Conservation (phyloP, 2,797 vertebrate species). For the Pseudochromis fuscus region DNA sequence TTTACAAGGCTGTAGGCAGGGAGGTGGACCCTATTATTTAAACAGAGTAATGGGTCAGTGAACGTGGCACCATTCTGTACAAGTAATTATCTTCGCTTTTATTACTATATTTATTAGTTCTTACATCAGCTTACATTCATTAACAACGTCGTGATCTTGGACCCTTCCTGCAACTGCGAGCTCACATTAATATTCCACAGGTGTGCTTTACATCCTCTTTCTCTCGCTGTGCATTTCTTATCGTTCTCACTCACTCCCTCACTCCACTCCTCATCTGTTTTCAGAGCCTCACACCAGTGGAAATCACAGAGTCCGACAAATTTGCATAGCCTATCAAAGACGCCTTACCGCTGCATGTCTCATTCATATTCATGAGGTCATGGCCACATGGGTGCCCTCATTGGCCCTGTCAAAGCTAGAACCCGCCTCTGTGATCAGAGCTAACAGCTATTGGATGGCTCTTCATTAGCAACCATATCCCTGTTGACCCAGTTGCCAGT, state of each 20-base stretch:
- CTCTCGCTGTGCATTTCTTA: not conserved
- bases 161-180: slow-evolving; percentile 5
- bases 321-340: slow-evolving; percentile 73
- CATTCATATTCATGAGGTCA: slow-evolving; percentile 74
- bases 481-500: slow-evolving; percentile 49
- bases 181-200: slow-evolving; percentile 53
- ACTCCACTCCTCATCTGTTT: slow-evolving; percentile 52
- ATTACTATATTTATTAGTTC: slow-evolving; percentile 28
- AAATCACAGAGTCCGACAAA: slow-evolving; percentile 63
- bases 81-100: slow-evolving; percentile 24
- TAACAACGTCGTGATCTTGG: slow-evolving; percentile 30
- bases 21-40: slow-evolving; percentile 12
- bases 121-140: slow-evolving; percentile 31
- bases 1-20: not conserved
- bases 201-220: slow-evolving; percentile 20
- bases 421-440: slow-evolving; percentile 67
- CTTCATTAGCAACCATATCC: slow-evolving; percentile 59
- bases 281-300: slow-evolving; percentile 39
- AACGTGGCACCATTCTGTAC: slow-evolving; percentile 1
- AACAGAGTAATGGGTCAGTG: slow-evolving; percentile 15
- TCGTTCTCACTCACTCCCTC: not conserved
- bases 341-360: slow-evolving; percentile 34
- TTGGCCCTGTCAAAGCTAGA: slow-evolving; percentile 66
- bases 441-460: slow-evolving; percentile 64
- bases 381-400: slow-evolving; percentile 58